Conservation (phyloP, 1,140 invertebrate species). For the Sitophilus oryzae region DNA sequence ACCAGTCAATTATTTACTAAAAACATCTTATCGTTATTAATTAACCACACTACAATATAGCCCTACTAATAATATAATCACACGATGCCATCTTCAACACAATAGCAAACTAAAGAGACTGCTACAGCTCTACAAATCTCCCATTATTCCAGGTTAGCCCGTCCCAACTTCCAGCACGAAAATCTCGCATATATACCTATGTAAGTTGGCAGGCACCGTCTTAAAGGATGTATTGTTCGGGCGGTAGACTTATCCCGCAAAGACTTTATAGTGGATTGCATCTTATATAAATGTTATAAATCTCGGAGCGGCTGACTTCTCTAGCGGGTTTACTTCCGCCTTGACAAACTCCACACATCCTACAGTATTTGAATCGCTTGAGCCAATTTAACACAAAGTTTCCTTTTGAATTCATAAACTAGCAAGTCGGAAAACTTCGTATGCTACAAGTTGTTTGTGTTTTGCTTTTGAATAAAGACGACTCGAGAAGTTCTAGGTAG, state of each 20-base stretch:
- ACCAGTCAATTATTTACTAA: no score
- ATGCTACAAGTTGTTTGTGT: conserved; percentile 26
- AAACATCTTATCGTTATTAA: no score
- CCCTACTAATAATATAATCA: no score
- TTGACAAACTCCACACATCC: conserved; percentile 34
- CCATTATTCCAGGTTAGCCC: conserved; percentile 40
- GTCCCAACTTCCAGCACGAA: conserved; percentile 32
- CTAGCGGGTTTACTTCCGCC: conserved; percentile 35
- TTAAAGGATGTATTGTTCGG: conserved; percentile 36
- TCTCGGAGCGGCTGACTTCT: conserved; percentile 24
- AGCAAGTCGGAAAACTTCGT: conserved; percentile 18
- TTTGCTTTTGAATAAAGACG: conserved; percentile 17
- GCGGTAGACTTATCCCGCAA: conserved; percentile 34
- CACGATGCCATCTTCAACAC: not conserved
- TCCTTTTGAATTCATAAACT: conserved; percentile 29
- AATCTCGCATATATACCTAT: conserved; percentile 40
- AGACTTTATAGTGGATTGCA: conserved; percentile 42
- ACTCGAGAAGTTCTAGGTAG: conserved; percentile 7
- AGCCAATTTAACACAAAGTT: conserved; percentile 36
- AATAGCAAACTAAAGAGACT: conserved; percentile 2
- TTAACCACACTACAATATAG: no score
- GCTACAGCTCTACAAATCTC: conserved; percentile 16
- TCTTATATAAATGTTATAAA: conserved; percentile 41
- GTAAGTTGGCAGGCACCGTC: conserved; percentile 29
- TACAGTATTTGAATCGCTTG: conserved; percentile 33